These are phyloP conservation scores for Rhea americana DNA, from an alignment of 2,113 vertebrate genomes.

Conservation along the genomic window DNA sequence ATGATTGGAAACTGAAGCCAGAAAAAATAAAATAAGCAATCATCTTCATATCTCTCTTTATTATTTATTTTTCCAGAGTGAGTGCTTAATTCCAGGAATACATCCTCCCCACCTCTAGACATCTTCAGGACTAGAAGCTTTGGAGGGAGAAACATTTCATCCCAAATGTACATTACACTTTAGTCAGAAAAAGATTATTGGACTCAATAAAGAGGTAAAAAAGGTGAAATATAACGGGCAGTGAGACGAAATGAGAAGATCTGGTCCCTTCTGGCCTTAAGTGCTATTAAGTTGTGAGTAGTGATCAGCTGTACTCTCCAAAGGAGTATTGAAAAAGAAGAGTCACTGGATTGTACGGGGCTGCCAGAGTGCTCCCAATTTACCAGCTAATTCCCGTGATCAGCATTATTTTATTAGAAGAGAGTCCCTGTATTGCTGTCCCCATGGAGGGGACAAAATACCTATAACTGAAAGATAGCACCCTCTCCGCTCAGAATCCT, in stretches of 20 bases:
- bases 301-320: not conserved
- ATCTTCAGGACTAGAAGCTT: conserved; percentile 27
- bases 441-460: not conserved
- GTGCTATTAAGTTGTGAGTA: not conserved
- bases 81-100: conserved; percentile 31
- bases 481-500: not conserved
- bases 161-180: not conserved
- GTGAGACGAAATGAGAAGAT: not conserved
- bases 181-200: not conserved
- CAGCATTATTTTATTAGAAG: not conserved
- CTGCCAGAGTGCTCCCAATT: not conserved
- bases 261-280: not conserved
- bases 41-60: not conserved
- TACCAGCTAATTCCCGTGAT: not conserved
- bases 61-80: conserved; percentile 19
- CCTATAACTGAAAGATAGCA: not conserved
- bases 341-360: not conserved
- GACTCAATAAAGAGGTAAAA: not conserved
- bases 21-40: conserved; percentile 66
- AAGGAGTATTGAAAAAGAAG: not conserved
- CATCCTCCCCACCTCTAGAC: conserved; percentile 18
- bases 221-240: not conserved
- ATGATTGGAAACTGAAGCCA: conserved; percentile 51
- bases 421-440: not conserved
- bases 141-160: not conserved